Evolutionary conservation across 2,888 invertebrate genomes (phyloP), one percentile per base, ranked within the genome.

Genomic region (Sesia bembeciformis): DNA sequence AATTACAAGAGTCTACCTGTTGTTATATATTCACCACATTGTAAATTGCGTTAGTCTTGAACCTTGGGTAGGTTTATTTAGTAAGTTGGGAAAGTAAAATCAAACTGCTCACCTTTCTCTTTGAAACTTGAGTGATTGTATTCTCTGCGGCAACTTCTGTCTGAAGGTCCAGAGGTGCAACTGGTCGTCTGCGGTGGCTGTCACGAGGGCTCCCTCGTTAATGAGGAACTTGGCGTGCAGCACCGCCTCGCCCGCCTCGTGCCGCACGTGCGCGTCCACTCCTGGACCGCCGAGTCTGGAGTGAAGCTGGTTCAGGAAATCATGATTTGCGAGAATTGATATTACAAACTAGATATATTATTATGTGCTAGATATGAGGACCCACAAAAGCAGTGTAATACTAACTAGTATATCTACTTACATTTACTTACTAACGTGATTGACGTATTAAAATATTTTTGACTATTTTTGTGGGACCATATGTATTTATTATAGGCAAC

Each of bases 101-200:
- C 23, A 23, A 46, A 5, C 5, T 2, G 75, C 90, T 84, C 84
- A 96, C 98, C 96, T 95, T 90, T 98, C 98, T 76, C 97, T 93
- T 87, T 98, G 97, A 89, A 99, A 98, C 90, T 98, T 98, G 78
- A 99, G 93, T 68, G 97, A 96, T 90, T 99, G 98, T 66, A 98
- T 95, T 72, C 99, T 93, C 90, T 97, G 97, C 57, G 98, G 97
- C 65, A 92, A 93, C 90, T 97, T 97, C 93, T 98, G 95, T 70
- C 97, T 91, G 90, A 98, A 96, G 91, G 96, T 98, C 99, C 99
- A 99, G 68, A 99, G 92, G 89, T 99, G 98, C 58, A 99, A 90
- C 71, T 95, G 95, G 89, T 99, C 98, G 89, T 99, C 99, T 6
- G 97, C 95, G 61, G 98, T 98, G 67, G 97, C 96, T 53, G 98